A percentile compares a stretch with the other conserved stretches of the same genome.
Evolutionary conservation across 1,140 invertebrate genomes (phyloP).

Genomic region (Heliconius nattereri): DNA sequence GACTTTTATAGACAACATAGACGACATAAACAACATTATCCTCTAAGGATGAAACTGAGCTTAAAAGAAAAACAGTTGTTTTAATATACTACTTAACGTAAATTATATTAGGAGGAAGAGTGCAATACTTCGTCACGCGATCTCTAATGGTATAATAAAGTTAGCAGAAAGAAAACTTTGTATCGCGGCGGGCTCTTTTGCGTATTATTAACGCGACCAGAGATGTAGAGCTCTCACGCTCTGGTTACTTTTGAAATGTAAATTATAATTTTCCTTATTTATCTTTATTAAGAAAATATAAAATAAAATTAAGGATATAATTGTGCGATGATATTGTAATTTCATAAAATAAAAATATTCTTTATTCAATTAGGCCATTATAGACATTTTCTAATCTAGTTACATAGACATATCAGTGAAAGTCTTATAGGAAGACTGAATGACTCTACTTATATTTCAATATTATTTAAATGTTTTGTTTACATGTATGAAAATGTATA

Average conservation of each 20-base stretch:
- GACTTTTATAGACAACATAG: background rate
- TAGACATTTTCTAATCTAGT: no score
- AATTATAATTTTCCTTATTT: background rate
- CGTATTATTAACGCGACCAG: slow-evolving; percentile 73
- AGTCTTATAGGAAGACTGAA: no score
- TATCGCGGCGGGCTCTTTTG: slow-evolving; percentile 65
- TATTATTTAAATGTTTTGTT: no score
- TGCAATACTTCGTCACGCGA: slow-evolving; percentile 72
- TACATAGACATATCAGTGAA: no score
- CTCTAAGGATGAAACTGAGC: background rate
- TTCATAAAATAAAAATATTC: background rate
- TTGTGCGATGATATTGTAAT: background rate
- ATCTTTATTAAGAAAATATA: background rate
- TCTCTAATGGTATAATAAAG: slow-evolving; percentile 77
- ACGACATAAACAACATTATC: background rate
- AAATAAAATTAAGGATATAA: background rate
- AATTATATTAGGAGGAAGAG: slow-evolving; percentile 66
- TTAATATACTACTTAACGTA: slow-evolving; percentile 65
- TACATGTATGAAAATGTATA: no score
- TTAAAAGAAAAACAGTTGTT: slow-evolving; percentile 13
- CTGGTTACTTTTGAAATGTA: background rate
- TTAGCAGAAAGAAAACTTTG: slow-evolving; percentile 76
- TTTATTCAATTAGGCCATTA: no score
- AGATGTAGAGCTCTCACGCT: slow-evolving; percentile 26
- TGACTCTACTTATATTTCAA: no score